Base-by-base conservation (phyloP, 2,888 invertebrate genomes). In the Ernsta delagoae region DNA sequence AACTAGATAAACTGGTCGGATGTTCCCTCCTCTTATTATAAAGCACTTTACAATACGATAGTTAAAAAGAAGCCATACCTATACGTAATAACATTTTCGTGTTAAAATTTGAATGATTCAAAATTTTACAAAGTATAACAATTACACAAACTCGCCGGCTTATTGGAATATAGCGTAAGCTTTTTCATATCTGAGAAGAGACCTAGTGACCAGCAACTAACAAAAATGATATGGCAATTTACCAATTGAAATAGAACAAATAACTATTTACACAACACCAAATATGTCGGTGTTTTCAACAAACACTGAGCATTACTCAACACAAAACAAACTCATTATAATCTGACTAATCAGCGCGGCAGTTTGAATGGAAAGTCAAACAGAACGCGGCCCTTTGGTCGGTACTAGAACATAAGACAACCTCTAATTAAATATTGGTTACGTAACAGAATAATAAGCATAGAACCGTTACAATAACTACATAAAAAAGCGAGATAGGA, bases 371-470 rank as follows among this genome's bases (percentile, higher is more conserved):
- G 80, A 86, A 83, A 83, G 84, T 82, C 85, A 89, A 89, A 89
- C 83, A 85, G 73, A 77, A 82, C 83, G 86, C 88, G 83, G 88
- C 86, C 86, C 85, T 87, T 86, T 85, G 82, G 78, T 82, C 79
- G 78, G 59, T 48, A 16, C 39, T 24, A 41, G n/a, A 8, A 31
- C 64, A 34, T 24, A n/a, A 9, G 11, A 41, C 61, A 56, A 64
- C n/a, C 56, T 54, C 54, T 64, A 16, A 64, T 64, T 64, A 64
- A 64, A 64, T 39, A 62, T 36, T 53, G 8, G 36, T n/a, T 56
- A 34, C 36, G 36, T n/a, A 56, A n/a, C n/a, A 56, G 8, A n/a
- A n/a, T 45, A n/a, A n/a, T 45, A 45, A n/a, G 45, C n/a, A n/a
- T 1, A 3, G n/a, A 5, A n/a, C 45, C 45, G n/a, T n/a, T n/a